A percentile compares a stretch with the other conserved stretches of the same genome.
phyloP scores from a whole-genome alignment of 1,140 invertebrate genomes.

The Pissodes strobi region DNA sequence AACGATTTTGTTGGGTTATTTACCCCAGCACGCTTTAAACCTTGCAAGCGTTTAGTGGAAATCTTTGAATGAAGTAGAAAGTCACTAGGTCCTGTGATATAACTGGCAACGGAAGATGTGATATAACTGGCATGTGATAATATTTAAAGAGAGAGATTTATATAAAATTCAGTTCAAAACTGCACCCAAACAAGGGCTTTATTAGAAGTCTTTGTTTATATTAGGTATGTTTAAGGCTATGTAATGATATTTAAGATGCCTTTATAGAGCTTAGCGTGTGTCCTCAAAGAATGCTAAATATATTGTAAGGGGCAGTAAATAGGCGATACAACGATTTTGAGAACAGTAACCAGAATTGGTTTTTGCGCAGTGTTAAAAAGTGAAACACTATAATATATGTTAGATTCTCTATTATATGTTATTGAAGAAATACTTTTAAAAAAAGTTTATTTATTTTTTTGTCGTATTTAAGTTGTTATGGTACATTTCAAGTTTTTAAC shows the following conservation, averaged over 20 bases:
- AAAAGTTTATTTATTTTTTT: slow-evolving; percentile 44
- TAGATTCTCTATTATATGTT: slow-evolving; percentile 55
- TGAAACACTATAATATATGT: slow-evolving; percentile 50
- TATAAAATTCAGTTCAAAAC: slow-evolving; percentile 27
- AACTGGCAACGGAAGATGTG: slow-evolving; percentile 18
- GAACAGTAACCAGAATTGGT: slow-evolving; percentile 46
- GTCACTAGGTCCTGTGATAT: slow-evolving; percentile 24
- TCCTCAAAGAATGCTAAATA: slow-evolving; percentile 7
- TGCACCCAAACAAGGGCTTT: slow-evolving; percentile 4
- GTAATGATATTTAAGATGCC: slow-evolving; percentile 1
- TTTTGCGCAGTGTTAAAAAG: slow-evolving; percentile 51
- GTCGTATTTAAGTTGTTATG: slow-evolving; percentile 45
- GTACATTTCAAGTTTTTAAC: slow-evolving; percentile 5
- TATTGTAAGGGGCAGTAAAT: slow-evolving; percentile 28
- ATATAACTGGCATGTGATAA: slow-evolving; percentile 37
- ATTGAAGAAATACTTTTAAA: slow-evolving; percentile 45
- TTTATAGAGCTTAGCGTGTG: background rate
- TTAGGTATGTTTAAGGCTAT: slow-evolving; percentile 14
- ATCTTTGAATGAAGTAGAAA: background rate
- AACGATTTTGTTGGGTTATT: background rate
- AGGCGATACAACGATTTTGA: slow-evolving; percentile 36
- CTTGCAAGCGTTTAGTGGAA: background rate
- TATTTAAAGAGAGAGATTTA: slow-evolving; percentile 32
- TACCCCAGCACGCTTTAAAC: background rate
- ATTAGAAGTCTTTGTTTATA: slow-evolving; percentile 4